Percentiles rank a stretch among this genome's conserved stretches.
phyloP scores from a whole-genome alignment of 1,140 invertebrate genomes.

The Camponotus floridanus region DNA sequence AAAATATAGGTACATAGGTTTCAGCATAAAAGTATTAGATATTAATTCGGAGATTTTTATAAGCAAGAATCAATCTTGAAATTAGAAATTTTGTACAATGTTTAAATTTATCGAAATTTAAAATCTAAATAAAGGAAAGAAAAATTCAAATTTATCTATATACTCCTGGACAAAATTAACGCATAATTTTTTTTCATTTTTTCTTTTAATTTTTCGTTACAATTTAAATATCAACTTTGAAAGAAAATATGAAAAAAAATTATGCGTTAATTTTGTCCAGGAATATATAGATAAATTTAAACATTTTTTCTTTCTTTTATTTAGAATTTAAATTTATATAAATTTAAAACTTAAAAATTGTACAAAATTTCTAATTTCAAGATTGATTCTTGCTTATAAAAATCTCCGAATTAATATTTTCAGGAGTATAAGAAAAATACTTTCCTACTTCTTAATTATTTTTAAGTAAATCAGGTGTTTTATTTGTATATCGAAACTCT shows the following conservation, averaged over 20 bases:
- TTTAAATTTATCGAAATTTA: neutral
- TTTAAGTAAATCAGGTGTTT: neutral
- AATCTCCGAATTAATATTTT: neutral
- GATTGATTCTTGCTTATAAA: neutral
- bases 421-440: neutral
- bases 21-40: neutral
- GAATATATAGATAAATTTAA: constrained; percentile 1
- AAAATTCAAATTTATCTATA: neutral
- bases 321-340: neutral
- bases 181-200: no score
- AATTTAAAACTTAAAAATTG: neutral
- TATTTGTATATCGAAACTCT: neutral
- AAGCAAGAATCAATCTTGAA: neutral
- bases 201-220: no score
- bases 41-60: neutral
- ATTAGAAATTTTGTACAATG: neutral
- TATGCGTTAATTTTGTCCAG: no score
- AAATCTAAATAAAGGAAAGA: neutral
- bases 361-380: neutral
- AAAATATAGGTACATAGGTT: neutral
- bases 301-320: neutral
- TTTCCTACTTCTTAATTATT: neutral
- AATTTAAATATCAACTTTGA: no score
- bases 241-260: no score
- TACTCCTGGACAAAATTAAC: no score